These are phyloP conservation scores for Chrysolina haemoptera DNA, from an alignment of 2,888 invertebrate genomes.

Conservation along the genomic window DNA sequence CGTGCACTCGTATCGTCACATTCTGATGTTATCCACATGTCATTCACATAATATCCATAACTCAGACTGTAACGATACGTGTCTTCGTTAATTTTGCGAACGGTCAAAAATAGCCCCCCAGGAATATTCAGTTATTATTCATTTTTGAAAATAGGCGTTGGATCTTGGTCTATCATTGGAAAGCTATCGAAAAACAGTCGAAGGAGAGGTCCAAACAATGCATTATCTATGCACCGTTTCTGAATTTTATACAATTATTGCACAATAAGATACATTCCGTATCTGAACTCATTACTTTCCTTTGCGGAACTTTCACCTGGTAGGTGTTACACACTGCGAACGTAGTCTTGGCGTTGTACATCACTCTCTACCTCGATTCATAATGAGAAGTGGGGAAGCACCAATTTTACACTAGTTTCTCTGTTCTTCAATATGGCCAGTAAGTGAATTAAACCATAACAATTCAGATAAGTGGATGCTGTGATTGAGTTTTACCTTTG, in stretches of 20 bases:
- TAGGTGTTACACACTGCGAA: neutral
- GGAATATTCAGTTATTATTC: no score
- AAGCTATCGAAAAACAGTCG: no score
- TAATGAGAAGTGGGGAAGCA: neutral
- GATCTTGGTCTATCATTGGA: no score
- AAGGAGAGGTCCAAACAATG: no score
- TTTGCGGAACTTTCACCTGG: conserved; percentile 29
- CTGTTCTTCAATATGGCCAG: neutral
- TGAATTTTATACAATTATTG: neutral
- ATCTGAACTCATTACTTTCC: conserved; percentile 23
- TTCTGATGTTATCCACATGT: no score
- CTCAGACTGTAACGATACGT: no score
- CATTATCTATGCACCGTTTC: neutral
- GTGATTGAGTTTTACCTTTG: neutral
- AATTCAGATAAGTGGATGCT: conserved; percentile 1
- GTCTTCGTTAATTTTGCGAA: no score
- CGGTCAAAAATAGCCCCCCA: no score
- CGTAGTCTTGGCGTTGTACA: neutral
- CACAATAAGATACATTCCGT: neutral
- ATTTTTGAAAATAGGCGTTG: no score
- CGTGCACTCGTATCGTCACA: no score
- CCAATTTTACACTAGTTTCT: neutral
- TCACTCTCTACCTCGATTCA: neutral
- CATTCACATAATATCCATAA: no score
- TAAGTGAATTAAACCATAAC: neutral